Evolutionary conservation across 2,888 invertebrate species (phyloP), one percentile per base, ranked within the genome.

Genomic region (Melinaea menophilus): DNA sequence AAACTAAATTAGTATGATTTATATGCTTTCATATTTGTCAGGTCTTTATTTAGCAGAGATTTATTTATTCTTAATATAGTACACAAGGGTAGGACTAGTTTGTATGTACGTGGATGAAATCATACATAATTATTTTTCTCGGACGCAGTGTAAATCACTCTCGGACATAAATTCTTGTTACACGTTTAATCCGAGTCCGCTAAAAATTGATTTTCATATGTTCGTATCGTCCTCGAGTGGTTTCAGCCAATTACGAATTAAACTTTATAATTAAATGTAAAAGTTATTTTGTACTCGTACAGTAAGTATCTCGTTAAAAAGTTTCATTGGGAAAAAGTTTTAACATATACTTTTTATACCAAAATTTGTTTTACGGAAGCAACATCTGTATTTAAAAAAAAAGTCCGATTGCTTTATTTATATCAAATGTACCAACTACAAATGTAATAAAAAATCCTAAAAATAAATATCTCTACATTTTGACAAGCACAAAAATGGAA

Each of bases 191-290:
- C 51, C 7, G 41, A 41, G 9, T 41, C 41, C 31, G 31, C 31
- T 31, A 51, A 9, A 51, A 51, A 31, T 51, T 51, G 31, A 51
- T 2, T 51, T 51, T 51, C 51, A 51, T 51, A 51, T 51, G 31
- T 51, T 51, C 22, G 31, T 51, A 51, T 51, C 51, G 51, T 31
- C 5, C 7, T 2, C 51, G 2, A 2, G 22, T 2, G 22, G 51
- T 51, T 51, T 31, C 7, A 31, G 7, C 0, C 7, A 51, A 51
- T 31, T 51, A 51, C 31, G 31, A 51, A 51, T 3, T 7, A 31
- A 1, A 31, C 31, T 51, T 51, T 11, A 51, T 51, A 13, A 31
- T 31, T 7, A 31, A 31, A 31, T 31, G 9, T 31, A 31, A 51
- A 51, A 31, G 31, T 31, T 5, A 9, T 0, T 41, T 41, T 41